Percentiles rank a stretch among this genome's conserved stretches.
Conservation (phyloP, 2,888 invertebrate genomes). For the Caenorhabditis macrosperma region DNA sequence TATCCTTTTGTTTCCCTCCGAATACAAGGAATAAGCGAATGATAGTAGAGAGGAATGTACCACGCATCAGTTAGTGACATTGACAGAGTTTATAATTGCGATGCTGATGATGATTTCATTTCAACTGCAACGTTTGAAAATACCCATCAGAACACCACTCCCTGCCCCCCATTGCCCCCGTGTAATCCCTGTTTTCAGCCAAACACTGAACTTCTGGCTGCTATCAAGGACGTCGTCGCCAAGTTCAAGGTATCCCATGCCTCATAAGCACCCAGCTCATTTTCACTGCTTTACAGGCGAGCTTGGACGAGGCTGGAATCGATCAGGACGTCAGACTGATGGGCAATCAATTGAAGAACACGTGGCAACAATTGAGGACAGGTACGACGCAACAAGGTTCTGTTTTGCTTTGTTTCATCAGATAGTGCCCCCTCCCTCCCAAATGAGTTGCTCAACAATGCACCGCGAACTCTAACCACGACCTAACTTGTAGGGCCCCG, state of each 20-base stretch:
- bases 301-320: slow-evolving; percentile 70
- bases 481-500: background rate
- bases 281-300: slow-evolving; percentile 47
- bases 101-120: background rate
- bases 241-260: slow-evolving; percentile 68
- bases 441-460: background rate
- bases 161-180: background rate
- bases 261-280: background rate
- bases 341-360: slow-evolving; percentile 74
- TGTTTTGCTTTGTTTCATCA: slow-evolving; percentile 26
- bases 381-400: slow-evolving; percentile 67
- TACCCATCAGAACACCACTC: background rate
- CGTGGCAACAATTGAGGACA: slow-evolving; percentile 74
- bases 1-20: background rate
- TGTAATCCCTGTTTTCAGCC: slow-evolving; percentile 67
- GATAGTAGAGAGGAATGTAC: background rate
- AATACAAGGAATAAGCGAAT: background rate
- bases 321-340: slow-evolving; percentile 72
- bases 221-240: slow-evolving; percentile 75
- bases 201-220: slow-evolving; percentile 75
- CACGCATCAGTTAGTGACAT: slow-evolving; percentile 4
- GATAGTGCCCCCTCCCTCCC: background rate
- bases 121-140: background rate
- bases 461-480: background rate
- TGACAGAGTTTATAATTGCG: background rate